These are phyloP conservation scores for Odontamblyopus lacepedii DNA, from an alignment of 2,797 vertebrate genomes.

Conservation along the genomic window DNA sequence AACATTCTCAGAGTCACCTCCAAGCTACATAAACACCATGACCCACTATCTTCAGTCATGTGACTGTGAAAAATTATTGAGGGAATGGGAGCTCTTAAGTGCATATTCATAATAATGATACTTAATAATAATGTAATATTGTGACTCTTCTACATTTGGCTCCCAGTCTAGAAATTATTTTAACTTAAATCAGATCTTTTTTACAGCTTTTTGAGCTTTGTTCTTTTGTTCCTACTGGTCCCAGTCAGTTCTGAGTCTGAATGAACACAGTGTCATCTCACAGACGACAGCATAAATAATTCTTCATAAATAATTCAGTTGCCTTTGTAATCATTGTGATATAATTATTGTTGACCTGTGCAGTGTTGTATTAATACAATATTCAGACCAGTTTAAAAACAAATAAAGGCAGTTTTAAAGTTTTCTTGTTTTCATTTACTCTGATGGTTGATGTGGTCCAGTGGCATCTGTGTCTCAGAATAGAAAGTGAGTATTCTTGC, in stretches of 20 bases:
- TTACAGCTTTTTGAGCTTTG: slow-evolving; percentile 11
- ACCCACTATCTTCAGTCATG: slow-evolving; percentile 1
- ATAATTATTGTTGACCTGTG: not conserved
- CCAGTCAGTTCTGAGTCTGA: slow-evolving; percentile 15
- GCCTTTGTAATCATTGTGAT: slow-evolving; percentile 4
- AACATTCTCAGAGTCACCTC: slow-evolving; percentile 21
- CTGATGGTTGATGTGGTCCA: slow-evolving; percentile 42
- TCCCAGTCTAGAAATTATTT: slow-evolving; percentile 25
- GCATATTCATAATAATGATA: slow-evolving; percentile 7
- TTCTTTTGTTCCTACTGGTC: slow-evolving; percentile 19
- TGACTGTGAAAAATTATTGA: slow-evolving; percentile 22
- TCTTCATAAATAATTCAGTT: slow-evolving; percentile 40
- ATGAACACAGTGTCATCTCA: slow-evolving; percentile 18
- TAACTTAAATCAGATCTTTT: slow-evolving; percentile 8
- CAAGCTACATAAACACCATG: slow-evolving; percentile 19
- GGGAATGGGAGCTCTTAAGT: not conserved
- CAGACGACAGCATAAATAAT: not conserved
- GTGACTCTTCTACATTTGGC: not conserved
- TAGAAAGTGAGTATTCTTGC: slow-evolving; percentile 72
- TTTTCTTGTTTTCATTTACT: slow-evolving; percentile 29
- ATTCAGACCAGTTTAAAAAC: slow-evolving; percentile 7
- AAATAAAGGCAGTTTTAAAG: slow-evolving; percentile 12
- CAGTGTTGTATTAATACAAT: not conserved
- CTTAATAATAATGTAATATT: not conserved
- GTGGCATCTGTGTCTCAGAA: slow-evolving; percentile 49